Conservation (phyloP, 2,113 vertebrate genomes). For the Tiliqua scincoides region DNA sequence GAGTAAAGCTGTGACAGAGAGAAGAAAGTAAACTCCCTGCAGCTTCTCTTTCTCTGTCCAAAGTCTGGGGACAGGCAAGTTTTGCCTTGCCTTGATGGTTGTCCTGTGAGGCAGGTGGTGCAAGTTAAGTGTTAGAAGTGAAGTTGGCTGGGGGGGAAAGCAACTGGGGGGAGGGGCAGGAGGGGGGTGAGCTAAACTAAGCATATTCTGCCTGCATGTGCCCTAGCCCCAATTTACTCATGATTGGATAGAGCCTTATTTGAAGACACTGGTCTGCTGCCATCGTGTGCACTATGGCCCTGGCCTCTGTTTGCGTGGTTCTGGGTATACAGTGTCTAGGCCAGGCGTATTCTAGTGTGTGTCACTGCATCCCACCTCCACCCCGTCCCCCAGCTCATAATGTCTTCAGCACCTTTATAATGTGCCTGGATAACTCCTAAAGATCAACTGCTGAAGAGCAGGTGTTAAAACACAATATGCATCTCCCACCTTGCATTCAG, state of each 20-base stretch:
- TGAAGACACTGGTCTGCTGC: background rate
- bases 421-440: background rate
- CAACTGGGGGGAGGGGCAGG: background rate
- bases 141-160: background rate
- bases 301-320: background rate
- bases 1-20: no score
- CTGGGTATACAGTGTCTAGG: background rate
- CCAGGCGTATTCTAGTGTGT: background rate
- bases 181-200: background rate
- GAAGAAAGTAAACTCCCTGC: no score
- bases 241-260: background rate
- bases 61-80: no score
- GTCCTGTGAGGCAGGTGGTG: no score
- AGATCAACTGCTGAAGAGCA: background rate
- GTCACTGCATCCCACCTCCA: background rate
- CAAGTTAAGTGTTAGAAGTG: background rate
- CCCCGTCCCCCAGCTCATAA: background rate
- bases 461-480: background rate
- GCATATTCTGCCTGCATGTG: background rate
- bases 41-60: no score
- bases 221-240: background rate
- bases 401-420: background rate
- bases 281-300: background rate
- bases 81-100: no score
- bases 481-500: background rate